Base-by-base conservation (phyloP, 2,888 invertebrate species). In the Cataglyphis rosenhaueri region DNA sequence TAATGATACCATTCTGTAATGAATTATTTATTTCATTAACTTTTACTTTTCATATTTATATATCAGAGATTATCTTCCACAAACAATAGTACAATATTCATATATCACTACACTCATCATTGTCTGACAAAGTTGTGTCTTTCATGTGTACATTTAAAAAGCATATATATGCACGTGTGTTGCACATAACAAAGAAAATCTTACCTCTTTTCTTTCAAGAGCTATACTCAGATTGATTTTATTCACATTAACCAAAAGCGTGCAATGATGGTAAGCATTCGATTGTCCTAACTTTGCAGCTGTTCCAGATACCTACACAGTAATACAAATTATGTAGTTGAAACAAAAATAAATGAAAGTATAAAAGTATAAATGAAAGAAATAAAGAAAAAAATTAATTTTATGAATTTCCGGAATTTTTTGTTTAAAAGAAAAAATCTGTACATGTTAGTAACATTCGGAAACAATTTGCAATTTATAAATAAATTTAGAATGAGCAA, bases 261-360 rank as follows among this genome's bases (percentile, higher is more conserved):
- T 99, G 95, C 99, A 99, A 95, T 99, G 99, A 94, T 99, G 99
- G 95, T 99, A 99, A n/a, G 98, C 97, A 92, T 97, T 97, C 12
- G 97, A 96, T 88, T 97, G 96, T 83, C 98, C 98, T 83, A 99
- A 95, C 95, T 98, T 98, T 0, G 99, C 97, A 70, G 99, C 99
- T 71, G 99, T 99, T 89, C 99, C 99, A 91, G 99, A 99, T 91
- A 99, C 96, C 98, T 99, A 93, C 91, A 90, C 85, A 68, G 65
- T n/a, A 81, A 64, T 48, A 18, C 8, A 48, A 48, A 48, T 18
- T 48, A 5, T 52, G 79, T 52, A 71, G 59, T 86, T 82, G 85
- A 87, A 83, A 68, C 32, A 32, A 87, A 84, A 84, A 25, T 25
- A 25, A 25, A 25, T 25, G 25, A 25, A 25, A 25, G 25, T 25